These are phyloP conservation scores for Rattus norvegicus DNA, from an alignment of 2,113 vertebrate species.

Conservation along the genomic window GRCr8 NC_086029.1:92535001-92535500, in stretches of 20 bases:
- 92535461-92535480: not conserved
- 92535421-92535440: not conserved
- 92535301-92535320: not conserved
- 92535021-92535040: not conserved
- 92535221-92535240: not conserved
- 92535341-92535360: not conserved
- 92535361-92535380: not conserved
- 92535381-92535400: not conserved
- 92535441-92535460: not conserved
- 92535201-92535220: constrained; percentile 1
- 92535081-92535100: constrained; percentile 46
- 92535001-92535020: not conserved
- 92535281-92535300: not conserved
- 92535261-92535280: not conserved
- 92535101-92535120: constrained; percentile 35
- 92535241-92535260: not conserved
- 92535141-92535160: constrained; percentile 17
- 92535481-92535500: not conserved
- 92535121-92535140: not conserved
- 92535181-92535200: not conserved
- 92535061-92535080: not conserved
- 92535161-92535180: constrained; percentile 14
- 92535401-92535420: not conserved
- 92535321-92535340: not conserved
- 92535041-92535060: not conserved